These are phyloP conservation scores for Tenrec ecaudatus DNA, from an alignment of 2,113 vertebrate genomes.

Conservation along the genomic window DNA sequence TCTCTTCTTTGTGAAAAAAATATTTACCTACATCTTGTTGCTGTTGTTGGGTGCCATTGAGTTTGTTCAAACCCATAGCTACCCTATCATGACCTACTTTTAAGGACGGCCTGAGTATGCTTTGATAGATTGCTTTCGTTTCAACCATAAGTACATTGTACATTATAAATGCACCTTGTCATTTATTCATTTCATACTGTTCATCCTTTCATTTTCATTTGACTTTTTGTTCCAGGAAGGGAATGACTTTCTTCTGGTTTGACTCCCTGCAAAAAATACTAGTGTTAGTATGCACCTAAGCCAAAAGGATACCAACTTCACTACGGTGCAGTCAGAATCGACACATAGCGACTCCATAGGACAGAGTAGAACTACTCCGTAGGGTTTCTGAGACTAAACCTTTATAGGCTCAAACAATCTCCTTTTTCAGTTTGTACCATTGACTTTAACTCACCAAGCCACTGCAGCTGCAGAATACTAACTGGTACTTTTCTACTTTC, in stretches of 20 bases:
- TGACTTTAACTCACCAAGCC: too few relatives aligned
- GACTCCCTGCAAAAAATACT: constrained; percentile 72
- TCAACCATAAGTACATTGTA: constrained; percentile 55
- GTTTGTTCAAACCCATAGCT: too few relatives aligned
- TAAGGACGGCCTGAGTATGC: constrained; percentile 46
- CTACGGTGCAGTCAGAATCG: too few relatives aligned
- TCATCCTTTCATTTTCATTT: constrained; percentile 62
- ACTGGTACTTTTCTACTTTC: too few relatives aligned
- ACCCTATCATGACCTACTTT: constrained; percentile 60
- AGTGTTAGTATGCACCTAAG: constrained; percentile 3
- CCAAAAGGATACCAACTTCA: too few relatives aligned
- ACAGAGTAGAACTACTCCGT: too few relatives aligned
- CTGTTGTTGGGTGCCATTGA: too few relatives aligned
- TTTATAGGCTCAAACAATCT: too few relatives aligned
- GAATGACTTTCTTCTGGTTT: constrained; percentile 67
- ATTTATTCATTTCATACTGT: neutral
- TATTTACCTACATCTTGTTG: constrained; percentile 69
- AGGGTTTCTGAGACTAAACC: too few relatives aligned
- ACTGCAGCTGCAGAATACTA: too few relatives aligned
- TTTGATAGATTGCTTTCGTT: constrained; percentile 75
- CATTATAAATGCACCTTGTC: neutral
- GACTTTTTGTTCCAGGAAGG: constrained; percentile 59
- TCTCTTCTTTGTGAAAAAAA: constrained; percentile 79
- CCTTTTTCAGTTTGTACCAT: too few relatives aligned
- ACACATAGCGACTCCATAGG: too few relatives aligned